Evolutionary conservation across 2,888 invertebrate species (phyloP).

Genomic region (Cheilosia soror): DNA sequence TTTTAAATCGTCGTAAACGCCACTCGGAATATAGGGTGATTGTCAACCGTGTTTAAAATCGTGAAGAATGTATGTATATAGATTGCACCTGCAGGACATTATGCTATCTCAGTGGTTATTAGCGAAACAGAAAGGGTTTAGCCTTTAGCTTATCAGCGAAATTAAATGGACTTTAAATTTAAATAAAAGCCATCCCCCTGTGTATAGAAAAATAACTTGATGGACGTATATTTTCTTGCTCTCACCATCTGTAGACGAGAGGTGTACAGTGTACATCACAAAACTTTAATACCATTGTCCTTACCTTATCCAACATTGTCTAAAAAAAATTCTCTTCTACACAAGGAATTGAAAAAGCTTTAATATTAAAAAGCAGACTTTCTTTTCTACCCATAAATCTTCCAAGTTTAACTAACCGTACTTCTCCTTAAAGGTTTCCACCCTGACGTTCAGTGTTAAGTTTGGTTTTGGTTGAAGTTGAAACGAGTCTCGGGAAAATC

Average conservation of each 20-base stretch:
- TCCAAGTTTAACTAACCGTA: constrained; percentile 14
- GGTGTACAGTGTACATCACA: neutral
- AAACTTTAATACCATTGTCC: neutral
- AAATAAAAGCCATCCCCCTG: too few relatives aligned
- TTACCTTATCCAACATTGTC: constrained; percentile 15
- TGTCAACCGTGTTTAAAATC: too few relatives aligned
- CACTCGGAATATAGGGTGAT: too few relatives aligned
- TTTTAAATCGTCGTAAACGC: too few relatives aligned
- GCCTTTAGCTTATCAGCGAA: too few relatives aligned
- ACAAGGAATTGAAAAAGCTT: constrained; percentile 51
- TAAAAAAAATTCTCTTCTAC: constrained; percentile 17
- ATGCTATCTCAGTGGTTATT: too few relatives aligned
- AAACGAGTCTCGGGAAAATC: constrained; percentile 59
- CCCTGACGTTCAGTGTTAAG: constrained; percentile 34
- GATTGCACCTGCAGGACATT: too few relatives aligned
- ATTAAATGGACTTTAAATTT: too few relatives aligned
- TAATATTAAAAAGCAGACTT: constrained; percentile 51
- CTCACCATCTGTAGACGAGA: neutral
- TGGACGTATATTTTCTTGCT: too few relatives aligned
- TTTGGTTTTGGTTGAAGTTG: constrained; percentile 39
- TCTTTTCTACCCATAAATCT: constrained; percentile 12
- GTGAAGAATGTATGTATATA: too few relatives aligned
- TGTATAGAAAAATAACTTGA: too few relatives aligned
- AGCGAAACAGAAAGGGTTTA: too few relatives aligned
- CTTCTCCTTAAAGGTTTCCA: constrained; percentile 63